phyloP scores from a whole-genome alignment of 2,113 vertebrate genomes.

The Clinocottus analis region DNA sequence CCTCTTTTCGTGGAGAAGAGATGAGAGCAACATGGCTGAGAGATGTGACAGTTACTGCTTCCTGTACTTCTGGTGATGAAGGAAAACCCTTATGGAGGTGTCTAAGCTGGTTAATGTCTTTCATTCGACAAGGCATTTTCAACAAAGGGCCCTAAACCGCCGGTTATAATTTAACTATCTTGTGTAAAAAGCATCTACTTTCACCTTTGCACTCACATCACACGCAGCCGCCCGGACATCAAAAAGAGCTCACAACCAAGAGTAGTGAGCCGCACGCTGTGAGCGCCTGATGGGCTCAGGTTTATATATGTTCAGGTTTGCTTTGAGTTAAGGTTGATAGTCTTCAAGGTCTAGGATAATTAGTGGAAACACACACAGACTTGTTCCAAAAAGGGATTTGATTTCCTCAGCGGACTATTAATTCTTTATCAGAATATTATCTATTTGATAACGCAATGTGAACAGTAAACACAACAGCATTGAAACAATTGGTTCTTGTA shows the following conservation, averaged over 20 bases:
- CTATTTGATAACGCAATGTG: background rate
- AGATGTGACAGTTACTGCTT: constrained; percentile 27
- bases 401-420: background rate
- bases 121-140: constrained; percentile 1
- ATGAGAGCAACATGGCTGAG: constrained; percentile 30
- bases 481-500: background rate
- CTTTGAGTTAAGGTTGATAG: background rate
- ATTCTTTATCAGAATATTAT: background rate
- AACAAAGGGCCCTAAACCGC: constrained; percentile 1
- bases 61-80: constrained; percentile 1
- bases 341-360: background rate
- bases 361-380: background rate
- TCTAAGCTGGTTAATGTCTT: constrained; percentile 17
- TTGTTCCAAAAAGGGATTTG: background rate
- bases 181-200: background rate
- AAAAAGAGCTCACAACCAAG: too few species aligned
- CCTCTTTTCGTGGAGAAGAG: constrained; percentile 30
- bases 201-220: background rate
- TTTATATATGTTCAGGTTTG: too few species aligned
- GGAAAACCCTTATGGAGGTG: constrained; percentile 10
- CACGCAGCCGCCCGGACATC: background rate
- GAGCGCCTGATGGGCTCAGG: background rate
- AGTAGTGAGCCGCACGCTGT: background rate
- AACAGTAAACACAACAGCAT: background rate
- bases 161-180: background rate